Conservation (phyloP, 2,888 invertebrate species). For the Torymus tubicola region DNA sequence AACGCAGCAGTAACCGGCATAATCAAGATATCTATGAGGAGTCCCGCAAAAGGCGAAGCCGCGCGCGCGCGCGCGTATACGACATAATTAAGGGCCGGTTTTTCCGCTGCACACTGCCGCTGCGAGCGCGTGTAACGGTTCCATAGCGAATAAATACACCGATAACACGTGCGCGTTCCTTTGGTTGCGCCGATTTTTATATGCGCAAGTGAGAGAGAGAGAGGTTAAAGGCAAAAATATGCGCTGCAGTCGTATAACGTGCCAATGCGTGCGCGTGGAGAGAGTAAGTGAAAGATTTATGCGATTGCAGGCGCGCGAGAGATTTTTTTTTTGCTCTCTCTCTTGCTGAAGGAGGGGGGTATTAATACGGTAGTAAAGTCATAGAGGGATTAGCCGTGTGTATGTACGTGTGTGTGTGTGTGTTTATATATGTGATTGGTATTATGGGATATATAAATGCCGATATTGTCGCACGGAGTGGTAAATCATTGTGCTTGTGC, state of each 20-base stretch:
- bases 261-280: too few species aligned
- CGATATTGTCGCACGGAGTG: not conserved
- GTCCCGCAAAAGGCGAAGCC: conserved; percentile 33
- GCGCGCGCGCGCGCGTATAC: conserved; percentile 10
- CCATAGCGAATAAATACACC: conserved; percentile 21
- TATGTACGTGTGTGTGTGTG: too few species aligned
- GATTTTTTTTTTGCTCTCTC: not conserved
- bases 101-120: conserved; percentile 22
- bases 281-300: not conserved
- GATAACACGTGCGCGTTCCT: not conserved
- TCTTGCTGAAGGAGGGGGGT: not conserved
- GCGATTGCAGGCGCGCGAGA: conserved; percentile 1
- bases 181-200: not conserved
- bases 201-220: too few species aligned
- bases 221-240: conserved; percentile 11
- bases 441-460: not conserved
- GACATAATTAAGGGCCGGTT: conserved; percentile 45
- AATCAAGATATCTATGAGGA: conserved; percentile 43
- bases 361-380: too few species aligned
- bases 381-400: too few species aligned
- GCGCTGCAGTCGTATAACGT: not conserved
- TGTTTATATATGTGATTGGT: too few species aligned
- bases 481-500: too few species aligned
- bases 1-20: not conserved
- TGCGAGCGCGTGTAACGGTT: conserved; percentile 29